These are phyloP conservation scores for Fregetta grallaria DNA, from an alignment of 2,113 vertebrate species.

Conservation along the genomic window DNA sequence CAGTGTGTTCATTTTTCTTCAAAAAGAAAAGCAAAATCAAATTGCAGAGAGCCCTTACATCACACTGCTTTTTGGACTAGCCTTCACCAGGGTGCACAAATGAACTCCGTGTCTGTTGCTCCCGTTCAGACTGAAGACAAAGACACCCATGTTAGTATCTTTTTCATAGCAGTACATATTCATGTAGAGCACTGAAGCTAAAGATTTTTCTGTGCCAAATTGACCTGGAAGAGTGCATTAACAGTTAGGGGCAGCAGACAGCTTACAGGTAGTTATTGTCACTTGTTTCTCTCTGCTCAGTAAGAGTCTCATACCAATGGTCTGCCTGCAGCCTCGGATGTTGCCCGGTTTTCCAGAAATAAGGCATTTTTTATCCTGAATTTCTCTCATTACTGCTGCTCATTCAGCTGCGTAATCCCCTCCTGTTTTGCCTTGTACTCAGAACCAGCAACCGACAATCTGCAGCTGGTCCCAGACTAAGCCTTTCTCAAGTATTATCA, in stretches of 20 bases:
- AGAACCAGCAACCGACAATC: background rate
- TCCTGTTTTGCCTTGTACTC: slow-evolving; percentile 10
- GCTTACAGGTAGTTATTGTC: background rate
- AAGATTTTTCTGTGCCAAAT: background rate
- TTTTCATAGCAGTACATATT: background rate
- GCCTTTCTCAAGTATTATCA: background rate
- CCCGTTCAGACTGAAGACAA: rapidly evolving
- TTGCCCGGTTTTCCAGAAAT: background rate
- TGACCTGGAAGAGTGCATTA: background rate
- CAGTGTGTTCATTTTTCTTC: background rate
- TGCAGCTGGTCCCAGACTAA: background rate
- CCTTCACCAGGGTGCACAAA: background rate
- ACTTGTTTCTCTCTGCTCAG: background rate
- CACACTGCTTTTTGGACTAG: background rate
- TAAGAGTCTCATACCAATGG: background rate
- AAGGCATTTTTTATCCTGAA: background rate
- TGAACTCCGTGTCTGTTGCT: background rate
- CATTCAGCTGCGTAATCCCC: slow-evolving; percentile 23
- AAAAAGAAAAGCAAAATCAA: background rate
- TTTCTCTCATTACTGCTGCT: slow-evolving; percentile 5
- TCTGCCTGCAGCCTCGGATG: background rate
- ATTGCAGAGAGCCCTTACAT: background rate
- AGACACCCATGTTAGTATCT: background rate
- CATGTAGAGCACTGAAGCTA: background rate
- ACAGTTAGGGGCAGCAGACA: background rate